Evolutionary conservation across 2,888 invertebrate species (phyloP), one percentile per base, ranked within the genome.

Genomic region (Sycophila texana): DNA sequence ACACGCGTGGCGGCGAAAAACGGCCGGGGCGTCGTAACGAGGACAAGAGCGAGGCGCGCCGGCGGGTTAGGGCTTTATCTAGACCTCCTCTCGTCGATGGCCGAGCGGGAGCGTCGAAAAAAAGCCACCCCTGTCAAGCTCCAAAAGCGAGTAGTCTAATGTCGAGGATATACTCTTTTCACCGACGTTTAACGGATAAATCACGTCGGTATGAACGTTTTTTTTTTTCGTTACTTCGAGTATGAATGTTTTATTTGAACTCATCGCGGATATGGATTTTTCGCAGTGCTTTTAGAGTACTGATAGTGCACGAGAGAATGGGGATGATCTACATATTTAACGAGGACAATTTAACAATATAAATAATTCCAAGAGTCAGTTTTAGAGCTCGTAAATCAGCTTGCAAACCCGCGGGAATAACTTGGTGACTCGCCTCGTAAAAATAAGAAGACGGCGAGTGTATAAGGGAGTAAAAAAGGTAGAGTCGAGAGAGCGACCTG

Each of bases 381-480:
- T 72, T 53, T 7, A 16, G 53, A 18, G 18, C 49, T 58, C 49
- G 22, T 71, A 71, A 49, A 63, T 63, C 51, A 73, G 30, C 14
- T 60, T 14, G 20, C 22, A 4, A 30, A 60, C 26, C 49, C 30
- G 12, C 47, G 47, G 3, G 47, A 49, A 60, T 71, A 60, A 49
- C 39, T 73, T 39, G 20, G 30, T 58, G 51, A 74, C 57, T 57
- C 10, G 61, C 55, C 55, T 68, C 30, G 68, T 55, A 49, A 66
- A 73, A 74, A 57, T 39, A 55, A 61, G 57, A 58, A 12, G 13
- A 60, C 60, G 39, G 7, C n/a, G 30, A 39, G 39, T 18, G 63
- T 10, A 30, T 4, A 63, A 18, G 18, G 18, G 18, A 39, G 63
- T 47, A 72, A 16, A 61, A 61, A 18, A 51, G 58, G 49, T 22